Evolutionary conservation across 1,140 invertebrate species (phyloP).

Genomic region (Brachionus paranguensis): DNA sequence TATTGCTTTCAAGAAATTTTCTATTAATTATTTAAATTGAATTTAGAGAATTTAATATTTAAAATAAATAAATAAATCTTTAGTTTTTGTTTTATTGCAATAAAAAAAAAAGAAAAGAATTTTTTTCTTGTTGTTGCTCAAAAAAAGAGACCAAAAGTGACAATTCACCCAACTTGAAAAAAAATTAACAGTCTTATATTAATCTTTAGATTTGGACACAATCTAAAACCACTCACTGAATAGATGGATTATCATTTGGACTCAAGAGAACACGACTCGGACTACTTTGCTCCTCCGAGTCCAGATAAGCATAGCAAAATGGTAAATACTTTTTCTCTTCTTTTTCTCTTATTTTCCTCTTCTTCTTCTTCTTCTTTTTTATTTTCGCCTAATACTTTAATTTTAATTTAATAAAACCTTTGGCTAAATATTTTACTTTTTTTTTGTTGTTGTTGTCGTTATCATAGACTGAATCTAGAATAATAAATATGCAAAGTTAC

Average conservation of each 20-base stretch:
- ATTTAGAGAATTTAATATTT: slow-evolving; percentile 35
- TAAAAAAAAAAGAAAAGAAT: background rate
- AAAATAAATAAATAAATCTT: slow-evolving; percentile 37
- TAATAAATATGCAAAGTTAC: slow-evolving; percentile 4
- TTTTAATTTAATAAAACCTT: background rate
- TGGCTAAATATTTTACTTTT: background rate
- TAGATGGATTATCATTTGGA: slow-evolving; percentile 34
- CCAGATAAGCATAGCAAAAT: slow-evolving; percentile 37
- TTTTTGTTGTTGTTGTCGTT: no score
- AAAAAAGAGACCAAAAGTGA: slow-evolving; percentile 8
- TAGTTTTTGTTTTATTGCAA: slow-evolving; percentile 16
- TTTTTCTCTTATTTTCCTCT: background rate
- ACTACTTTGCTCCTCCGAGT: slow-evolving; percentile 26
- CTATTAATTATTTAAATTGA: slow-evolving; percentile 35
- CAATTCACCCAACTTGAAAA: background rate
- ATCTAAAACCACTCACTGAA: background rate
- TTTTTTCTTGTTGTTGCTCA: background rate
- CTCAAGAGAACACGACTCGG: slow-evolving; percentile 17
- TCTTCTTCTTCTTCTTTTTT: no score
- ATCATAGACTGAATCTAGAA: background rate
- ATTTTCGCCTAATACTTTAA: no score
- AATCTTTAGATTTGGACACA: slow-evolving; percentile 23
- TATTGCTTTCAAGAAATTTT: slow-evolving; percentile 34
- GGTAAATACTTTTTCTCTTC: background rate
- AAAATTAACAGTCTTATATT: slow-evolving; percentile 33